A percentile compares a stretch with the other conserved stretches of the same genome.
Evolutionary conservation across 2,797 vertebrate genomes (phyloP).

Genomic region (Coregonus suidteri): DNA sequence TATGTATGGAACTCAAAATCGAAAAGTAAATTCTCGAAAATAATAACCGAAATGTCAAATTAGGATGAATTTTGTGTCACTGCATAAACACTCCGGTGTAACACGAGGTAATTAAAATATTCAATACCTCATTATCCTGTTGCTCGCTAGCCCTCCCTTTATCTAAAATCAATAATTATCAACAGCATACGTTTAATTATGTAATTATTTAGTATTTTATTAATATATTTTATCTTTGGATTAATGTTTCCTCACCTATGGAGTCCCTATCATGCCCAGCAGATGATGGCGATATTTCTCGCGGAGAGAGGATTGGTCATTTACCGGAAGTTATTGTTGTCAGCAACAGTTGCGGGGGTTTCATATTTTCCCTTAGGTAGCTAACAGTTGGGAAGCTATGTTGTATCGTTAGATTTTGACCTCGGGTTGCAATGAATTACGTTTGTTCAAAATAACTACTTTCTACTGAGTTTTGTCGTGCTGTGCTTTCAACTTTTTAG

Average conservation of each 20-base stretch:
- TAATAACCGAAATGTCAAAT: neutral
- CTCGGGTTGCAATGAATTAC: neutral
- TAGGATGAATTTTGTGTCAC: neutral
- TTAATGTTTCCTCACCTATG: neutral
- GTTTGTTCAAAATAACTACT: neutral
- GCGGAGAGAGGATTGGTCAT: neutral
- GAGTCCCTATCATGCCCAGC: neutral
- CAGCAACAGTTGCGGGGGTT: constrained; percentile 35
- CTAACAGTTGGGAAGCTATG: neutral
- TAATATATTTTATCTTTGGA: neutral
- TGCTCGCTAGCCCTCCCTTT: neutral
- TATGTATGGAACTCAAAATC: neutral
- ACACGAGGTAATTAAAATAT: neutral
- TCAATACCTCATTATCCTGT: neutral
- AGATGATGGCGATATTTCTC: constrained; percentile 6
- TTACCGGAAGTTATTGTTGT: constrained; percentile 35
- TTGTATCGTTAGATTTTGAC: neutral
- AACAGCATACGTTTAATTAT: neutral
- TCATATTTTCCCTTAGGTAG: neutral
- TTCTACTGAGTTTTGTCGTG: neutral
- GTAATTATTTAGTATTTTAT: neutral
- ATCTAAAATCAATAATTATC: neutral
- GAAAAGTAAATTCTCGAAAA: constrained; percentile 16
- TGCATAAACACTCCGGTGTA: constrained; percentile 26
- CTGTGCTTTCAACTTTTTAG: neutral